Base-by-base conservation (phyloP, 2,888 invertebrate genomes). In the Drosophila meridiana region DNA sequence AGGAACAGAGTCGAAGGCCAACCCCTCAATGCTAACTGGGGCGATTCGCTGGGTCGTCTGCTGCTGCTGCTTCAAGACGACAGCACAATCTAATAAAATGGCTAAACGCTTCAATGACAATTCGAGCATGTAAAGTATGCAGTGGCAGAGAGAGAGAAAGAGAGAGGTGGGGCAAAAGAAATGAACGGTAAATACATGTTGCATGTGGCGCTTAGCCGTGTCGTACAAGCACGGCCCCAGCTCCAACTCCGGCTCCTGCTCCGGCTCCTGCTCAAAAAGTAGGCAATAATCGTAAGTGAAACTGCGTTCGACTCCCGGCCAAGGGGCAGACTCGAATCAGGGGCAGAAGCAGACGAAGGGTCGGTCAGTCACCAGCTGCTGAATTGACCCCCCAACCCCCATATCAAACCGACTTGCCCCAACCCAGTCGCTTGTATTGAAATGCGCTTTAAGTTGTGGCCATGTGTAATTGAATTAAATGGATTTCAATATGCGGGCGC, bases 81-180 rank as follows among this genome's bases (percentile, higher is more conserved):
- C 82, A 77, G 82, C 86, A 78, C 91, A 90, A 90, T 91, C 90
- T 84, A 89, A 92, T 91, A 90, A 90, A 89, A 92, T 92, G 91
- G 81, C 86, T 91, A 91, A 91, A 91, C 87, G 90, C 89, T 91
- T 91, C 90, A 89, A 83, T 90, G 87, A 85, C 89, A 91, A 91
- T 87, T 91, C 89, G 82, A 92, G 88, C 92, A 90, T 92, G 83
- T 87, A 89, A 91, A 91, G 86, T 50, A 79, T 56, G 62, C n/a
- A 43, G 11, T 30, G 36, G 9, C 14, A 20, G 13, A 11, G 38
- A 20, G 26, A 0, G 11, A 4, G 3, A 9, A 47, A 14, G 69
- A 14, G 47, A 14, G 28, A 47, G 55, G 4, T 5, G 9, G 45
- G 43, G 50, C 30, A 50, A 73, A 52, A 52, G 52, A 52, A 52